phyloP scores from a whole-genome alignment of 2,797 vertebrate species.

The Takifugu rubripes region DNA sequence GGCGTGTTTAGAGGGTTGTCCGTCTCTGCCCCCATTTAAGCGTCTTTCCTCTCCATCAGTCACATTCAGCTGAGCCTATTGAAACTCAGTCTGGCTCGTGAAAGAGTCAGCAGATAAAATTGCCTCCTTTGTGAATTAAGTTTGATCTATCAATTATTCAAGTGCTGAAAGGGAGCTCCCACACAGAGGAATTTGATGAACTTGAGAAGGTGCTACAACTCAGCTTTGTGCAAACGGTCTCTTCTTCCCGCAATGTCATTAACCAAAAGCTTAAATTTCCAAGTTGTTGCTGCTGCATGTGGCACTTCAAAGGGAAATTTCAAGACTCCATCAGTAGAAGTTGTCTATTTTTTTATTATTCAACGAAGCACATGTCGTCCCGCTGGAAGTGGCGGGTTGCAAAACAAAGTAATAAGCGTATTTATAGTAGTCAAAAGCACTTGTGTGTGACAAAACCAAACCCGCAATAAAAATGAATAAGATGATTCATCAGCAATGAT shows the following conservation, averaged over 20 bases:
- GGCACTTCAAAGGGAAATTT: slow-evolving; percentile 3
- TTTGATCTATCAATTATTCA: slow-evolving; percentile 79
- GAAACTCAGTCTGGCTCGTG: slow-evolving; percentile 67
- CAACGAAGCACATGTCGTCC: no score
- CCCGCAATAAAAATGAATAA: slow-evolving; percentile 10
- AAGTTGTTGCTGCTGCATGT: not conserved
- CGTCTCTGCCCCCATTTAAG: slow-evolving; percentile 39
- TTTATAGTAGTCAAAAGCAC: no score
- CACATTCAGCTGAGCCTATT: slow-evolving; percentile 51
- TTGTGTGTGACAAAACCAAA: slow-evolving; percentile 3
- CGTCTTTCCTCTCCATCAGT: slow-evolving; percentile 41
- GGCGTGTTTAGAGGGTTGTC: slow-evolving; percentile 34
- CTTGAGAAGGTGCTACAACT: slow-evolving; percentile 62
- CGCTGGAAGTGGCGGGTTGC: no score
- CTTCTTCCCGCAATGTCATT: not conserved
- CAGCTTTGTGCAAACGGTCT: slow-evolving; percentile 24
- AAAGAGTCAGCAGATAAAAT: slow-evolving; percentile 77
- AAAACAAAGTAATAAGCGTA: no score
- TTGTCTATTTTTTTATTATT: no score
- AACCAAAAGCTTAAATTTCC: not conserved
- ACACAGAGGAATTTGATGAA: slow-evolving; percentile 63
- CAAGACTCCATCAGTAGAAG: no score
- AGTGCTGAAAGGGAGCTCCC: slow-evolving; percentile 64
- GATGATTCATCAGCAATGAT: slow-evolving; percentile 10
- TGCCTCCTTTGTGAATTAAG: slow-evolving; percentile 72